Percentiles rank a stretch among this genome's conserved stretches.
Conservation (phyloP, 2,888 invertebrate genomes). For the Papilio gigon region DNA sequence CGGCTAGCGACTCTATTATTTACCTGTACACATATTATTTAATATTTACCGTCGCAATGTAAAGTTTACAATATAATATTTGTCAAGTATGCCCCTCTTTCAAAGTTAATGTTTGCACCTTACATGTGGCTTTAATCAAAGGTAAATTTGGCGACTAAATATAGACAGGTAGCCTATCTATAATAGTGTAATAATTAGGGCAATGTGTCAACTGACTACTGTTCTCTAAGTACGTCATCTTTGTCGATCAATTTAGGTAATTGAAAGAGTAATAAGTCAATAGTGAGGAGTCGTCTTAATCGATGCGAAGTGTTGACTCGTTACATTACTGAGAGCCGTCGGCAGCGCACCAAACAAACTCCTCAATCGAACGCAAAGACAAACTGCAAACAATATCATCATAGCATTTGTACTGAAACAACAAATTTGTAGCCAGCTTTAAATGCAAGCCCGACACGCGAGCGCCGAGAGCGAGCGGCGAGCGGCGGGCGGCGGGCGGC, state of each 20-base stretch:
- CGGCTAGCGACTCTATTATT: constrained; percentile 78
- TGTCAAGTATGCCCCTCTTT: constrained; percentile 80
- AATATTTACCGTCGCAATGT: constrained; percentile 79
- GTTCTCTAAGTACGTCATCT: background rate
- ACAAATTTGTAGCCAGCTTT: constrained; percentile 82
- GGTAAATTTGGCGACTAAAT: constrained; percentile 75
- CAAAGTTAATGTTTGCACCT: constrained; percentile 74
- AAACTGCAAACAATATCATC: constrained; percentile 81
- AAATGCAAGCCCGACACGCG: constrained; percentile 79
- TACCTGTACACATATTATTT: constrained; percentile 78
- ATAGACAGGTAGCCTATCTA: constrained; percentile 41
- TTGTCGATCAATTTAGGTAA: constrained; percentile 6
- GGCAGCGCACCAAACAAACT: constrained; percentile 70
- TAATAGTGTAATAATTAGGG: background rate
- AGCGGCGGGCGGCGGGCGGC: constrained; percentile 1
- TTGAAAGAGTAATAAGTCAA: constrained; percentile 42
- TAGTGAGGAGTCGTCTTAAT: constrained; percentile 63
- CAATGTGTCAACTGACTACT: background rate
- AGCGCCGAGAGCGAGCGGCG: constrained; percentile 34
- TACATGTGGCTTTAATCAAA: constrained; percentile 77
- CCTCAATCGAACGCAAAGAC: constrained; percentile 79
- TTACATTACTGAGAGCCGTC: constrained; percentile 52
- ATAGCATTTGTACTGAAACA: constrained; percentile 81
- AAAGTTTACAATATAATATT: constrained; percentile 81
- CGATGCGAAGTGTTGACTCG: constrained; percentile 73